A percentile compares a stretch with the other conserved stretches of the same genome.
phyloP scores from a whole-genome alignment of 2,113 vertebrate species.

The Sander lucioperca region DNA sequence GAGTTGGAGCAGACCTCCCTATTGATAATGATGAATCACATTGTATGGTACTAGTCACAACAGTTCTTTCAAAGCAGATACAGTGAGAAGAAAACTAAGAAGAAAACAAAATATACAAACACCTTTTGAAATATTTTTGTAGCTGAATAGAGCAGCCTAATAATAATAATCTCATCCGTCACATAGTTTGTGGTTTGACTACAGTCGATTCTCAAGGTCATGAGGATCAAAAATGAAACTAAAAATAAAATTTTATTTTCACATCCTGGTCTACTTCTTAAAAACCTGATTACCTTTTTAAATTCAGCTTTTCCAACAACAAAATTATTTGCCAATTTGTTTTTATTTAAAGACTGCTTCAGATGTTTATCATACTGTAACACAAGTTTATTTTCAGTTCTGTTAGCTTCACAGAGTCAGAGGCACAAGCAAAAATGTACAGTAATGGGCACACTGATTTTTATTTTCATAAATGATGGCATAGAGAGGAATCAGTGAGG shows the following conservation, averaged over 20 bases:
- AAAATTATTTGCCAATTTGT: neutral
- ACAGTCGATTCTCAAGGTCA: neutral
- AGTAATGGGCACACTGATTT: neutral
- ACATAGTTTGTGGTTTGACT: neutral
- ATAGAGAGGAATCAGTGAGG: neutral
- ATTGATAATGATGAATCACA: constrained; percentile 50
- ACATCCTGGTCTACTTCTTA: neutral
- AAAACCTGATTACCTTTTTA: neutral
- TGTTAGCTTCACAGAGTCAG: neutral
- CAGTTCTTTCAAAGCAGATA: constrained; percentile 18
- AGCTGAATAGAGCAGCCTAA: neutral
- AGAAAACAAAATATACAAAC: neutral
- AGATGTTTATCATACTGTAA: neutral
- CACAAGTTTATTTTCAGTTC: neutral
- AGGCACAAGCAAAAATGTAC: neutral
- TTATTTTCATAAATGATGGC: neutral
- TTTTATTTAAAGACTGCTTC: neutral
- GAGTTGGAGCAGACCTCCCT: constrained; percentile 16
- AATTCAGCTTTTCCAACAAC: neutral
- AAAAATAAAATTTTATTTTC: neutral
- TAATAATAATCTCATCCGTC: neutral
- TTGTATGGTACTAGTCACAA: constrained; percentile 3
- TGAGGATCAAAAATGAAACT: neutral
- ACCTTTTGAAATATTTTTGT: constrained; percentile 10
- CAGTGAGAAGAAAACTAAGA: neutral